Base-by-base conservation (phyloP, 2,797 vertebrate genomes). In the Jordanella pulchra region DNA sequence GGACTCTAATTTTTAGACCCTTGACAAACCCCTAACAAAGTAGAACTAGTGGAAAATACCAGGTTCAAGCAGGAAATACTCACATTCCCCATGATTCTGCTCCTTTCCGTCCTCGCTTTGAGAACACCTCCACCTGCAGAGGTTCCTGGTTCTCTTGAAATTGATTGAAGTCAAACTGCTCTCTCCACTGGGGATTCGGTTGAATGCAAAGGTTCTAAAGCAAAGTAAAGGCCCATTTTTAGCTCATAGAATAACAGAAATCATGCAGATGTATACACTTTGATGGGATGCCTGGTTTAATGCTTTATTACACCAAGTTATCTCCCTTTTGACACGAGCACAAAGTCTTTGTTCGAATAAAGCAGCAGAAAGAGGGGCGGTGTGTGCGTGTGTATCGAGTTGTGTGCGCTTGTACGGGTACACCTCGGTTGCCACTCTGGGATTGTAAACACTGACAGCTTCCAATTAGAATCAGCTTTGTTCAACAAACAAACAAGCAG, bases 151-250 rank as follows among this genome's bases (percentile, higher is more conserved):
- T 96, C 91, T 98, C 97, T 91, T 95, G 95, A 93, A 96, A 97
- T 91, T 96, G 96, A 95, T 97, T 97, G 95, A 99, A 98, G 92
- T 99, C 97, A 94, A 99, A 99, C 92, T 93, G 94, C 90, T 99
- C 98, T 93, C 95, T 96, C 98, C 98, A 99, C 91, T 98, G 97
- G 80, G 97, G 97, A 92, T 96, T 97, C 93, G 95, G 90, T 93
- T 96, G 97, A 93, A 97, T 95, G 94, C 96, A 97, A 86, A 98
- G 93, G 93, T 95, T 98, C 98, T 96, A 70, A 13, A 35, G 76
- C 75, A 83, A 74, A 86, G 72, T 30, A 67, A 83, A 84, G 73
- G 82, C 69, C 83, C 60, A 69, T 79, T 80, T 80, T 81, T 75
- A 87, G 83, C 82, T 76, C 67, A 77, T 83, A 75, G 75, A 81